Conservation (phyloP, 1,140 invertebrate species). For the Teleopsis dalmanni region DNA sequence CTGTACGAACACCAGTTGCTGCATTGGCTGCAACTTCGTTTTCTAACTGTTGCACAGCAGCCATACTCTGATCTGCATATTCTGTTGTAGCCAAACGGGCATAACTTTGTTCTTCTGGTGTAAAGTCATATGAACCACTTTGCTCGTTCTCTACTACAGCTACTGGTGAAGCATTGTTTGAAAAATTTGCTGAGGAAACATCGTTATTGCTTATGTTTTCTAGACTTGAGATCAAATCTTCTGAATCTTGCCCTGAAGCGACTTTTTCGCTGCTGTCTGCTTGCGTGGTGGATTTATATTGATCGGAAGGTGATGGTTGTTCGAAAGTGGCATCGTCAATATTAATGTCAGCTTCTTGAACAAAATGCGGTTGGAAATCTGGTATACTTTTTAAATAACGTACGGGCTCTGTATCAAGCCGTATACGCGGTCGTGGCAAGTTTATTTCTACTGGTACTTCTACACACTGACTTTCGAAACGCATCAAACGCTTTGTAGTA, state of each 20-base stretch:
- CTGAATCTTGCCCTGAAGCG: constrained; percentile 34
- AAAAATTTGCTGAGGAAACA: constrained; percentile 20
- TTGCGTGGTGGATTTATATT: constrained; percentile 25
- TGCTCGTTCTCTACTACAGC: neutral
- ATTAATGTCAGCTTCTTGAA: constrained; percentile 34
- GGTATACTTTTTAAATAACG: constrained; percentile 42
- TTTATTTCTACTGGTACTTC: constrained; percentile 38
- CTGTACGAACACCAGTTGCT: neutral
- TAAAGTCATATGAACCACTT: constrained; percentile 25
- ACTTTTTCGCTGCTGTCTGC: constrained; percentile 26
- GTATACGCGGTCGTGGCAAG: constrained; percentile 36
- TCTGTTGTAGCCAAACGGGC: constrained; percentile 20
- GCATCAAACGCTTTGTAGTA: constrained; percentile 38
- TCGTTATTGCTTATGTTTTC: constrained; percentile 36
- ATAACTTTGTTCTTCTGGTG: constrained; percentile 39
- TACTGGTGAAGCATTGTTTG: constrained; percentile 20
- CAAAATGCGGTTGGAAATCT: constrained; percentile 31
- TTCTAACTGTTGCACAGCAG: neutral
- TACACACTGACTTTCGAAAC: constrained; percentile 38
- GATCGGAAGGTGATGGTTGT: constrained; percentile 19
- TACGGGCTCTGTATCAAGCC: constrained; percentile 31
- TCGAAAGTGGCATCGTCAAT: constrained; percentile 18
- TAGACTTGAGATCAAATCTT: constrained; percentile 37
- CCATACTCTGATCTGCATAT: constrained; percentile 2
- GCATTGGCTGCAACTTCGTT: neutral